These are phyloP conservation scores for Eristalinus aeneus DNA, from an alignment of 2,888 invertebrate genomes.

Conservation along the genomic window DNA sequence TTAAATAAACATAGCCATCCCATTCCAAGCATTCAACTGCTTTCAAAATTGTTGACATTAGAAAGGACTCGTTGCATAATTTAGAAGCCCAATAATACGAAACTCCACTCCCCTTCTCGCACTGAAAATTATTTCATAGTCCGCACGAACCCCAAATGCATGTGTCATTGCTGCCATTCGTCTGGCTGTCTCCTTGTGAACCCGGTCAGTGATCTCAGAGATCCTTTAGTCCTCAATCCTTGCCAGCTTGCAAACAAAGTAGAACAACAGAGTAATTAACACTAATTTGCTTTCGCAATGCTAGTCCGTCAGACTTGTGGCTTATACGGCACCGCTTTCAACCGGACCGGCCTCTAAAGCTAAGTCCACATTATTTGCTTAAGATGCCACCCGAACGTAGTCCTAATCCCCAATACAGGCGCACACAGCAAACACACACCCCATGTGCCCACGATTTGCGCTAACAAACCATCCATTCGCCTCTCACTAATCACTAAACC, in stretches of 20 bases:
- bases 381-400: not conserved
- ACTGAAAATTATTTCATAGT: too few species aligned
- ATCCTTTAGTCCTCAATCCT: not conserved
- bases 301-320: not conserved
- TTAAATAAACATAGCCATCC: too few species aligned
- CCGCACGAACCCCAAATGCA: too few species aligned
- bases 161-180: not conserved
- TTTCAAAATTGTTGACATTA: too few species aligned
- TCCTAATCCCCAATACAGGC: not conserved
- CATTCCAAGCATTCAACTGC: too few species aligned
- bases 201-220: not conserved
- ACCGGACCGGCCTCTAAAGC: not conserved
- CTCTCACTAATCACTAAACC: constrained; percentile 11
- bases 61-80: too few species aligned
- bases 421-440: not conserved
- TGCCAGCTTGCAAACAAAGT: not conserved
- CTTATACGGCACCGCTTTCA: not conserved
- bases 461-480: not conserved
- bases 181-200: not conserved
- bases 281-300: not conserved
- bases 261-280: not conserved
- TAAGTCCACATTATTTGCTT: not conserved
- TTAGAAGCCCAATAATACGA: too few species aligned
- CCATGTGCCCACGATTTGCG: not conserved
- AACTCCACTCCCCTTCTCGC: too few species aligned